Conservation (phyloP, 2,797 vertebrate species). For the Crenuchus spilurus region DNA sequence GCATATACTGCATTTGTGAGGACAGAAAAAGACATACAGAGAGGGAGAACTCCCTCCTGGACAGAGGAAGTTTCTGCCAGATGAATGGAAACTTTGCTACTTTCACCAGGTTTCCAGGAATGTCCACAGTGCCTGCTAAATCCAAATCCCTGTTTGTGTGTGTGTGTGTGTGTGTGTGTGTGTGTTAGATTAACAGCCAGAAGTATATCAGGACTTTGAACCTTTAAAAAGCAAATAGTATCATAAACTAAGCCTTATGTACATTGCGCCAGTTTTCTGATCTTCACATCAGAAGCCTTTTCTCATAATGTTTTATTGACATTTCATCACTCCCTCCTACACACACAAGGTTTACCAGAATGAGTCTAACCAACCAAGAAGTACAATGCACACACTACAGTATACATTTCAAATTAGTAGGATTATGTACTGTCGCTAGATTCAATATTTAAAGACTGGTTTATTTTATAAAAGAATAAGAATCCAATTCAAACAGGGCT, state of each 20-base stretch:
- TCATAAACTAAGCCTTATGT: background rate
- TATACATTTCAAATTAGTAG: background rate
- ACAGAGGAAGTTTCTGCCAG: slow-evolving; percentile 20
- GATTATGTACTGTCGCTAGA: too few species aligned
- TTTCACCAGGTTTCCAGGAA: slow-evolving; percentile 49
- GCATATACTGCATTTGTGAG: background rate
- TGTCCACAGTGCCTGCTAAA: slow-evolving; percentile 36
- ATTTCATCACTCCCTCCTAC: background rate
- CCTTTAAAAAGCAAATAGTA: background rate
- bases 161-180: slow-evolving; percentile 4
- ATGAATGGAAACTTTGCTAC: slow-evolving; percentile 53
- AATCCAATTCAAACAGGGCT: too few species aligned
- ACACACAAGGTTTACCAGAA: background rate
- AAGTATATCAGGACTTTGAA: slow-evolving; percentile 4
- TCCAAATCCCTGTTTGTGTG: slow-evolving; percentile 36
- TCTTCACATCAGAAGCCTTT: background rate
- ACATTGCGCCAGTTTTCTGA: background rate
- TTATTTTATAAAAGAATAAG: background rate
- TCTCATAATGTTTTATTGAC: background rate
- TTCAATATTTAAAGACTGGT: too few species aligned
- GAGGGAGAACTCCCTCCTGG: background rate
- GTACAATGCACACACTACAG: background rate
- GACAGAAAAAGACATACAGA: background rate
- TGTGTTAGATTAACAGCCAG: slow-evolving; percentile 13
- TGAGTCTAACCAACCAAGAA: background rate